Evolutionary conservation across 2,888 invertebrate genomes (phyloP), one percentile per base, ranked within the genome.

Genomic region (Drosophila suboccidentalis): DNA sequence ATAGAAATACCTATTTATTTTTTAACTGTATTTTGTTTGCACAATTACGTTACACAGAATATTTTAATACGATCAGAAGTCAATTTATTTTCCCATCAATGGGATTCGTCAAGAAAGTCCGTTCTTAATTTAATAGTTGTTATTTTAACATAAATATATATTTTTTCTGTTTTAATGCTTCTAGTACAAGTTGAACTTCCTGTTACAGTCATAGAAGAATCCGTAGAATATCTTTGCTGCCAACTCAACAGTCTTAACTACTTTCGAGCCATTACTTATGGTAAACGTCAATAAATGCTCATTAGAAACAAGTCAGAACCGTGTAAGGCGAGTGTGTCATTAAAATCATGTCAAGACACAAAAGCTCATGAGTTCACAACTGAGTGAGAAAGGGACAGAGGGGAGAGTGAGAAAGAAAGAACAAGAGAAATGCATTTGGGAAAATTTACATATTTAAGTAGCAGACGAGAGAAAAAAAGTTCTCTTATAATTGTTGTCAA

Each of bases 401-500:
- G 17, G 13, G 8, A 26, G 41, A 29, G 17, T 32, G 29, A 4
- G 26, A 26, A 13, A 2, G 54, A 26, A 46, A 70, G 46, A 72
- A 76, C 89, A 80, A 62, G 67, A 71, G 68, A 89, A 86, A 90
- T 82, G 86, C 86, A 86, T 86, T 90, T 86, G 58, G 57, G 6
- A 29, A 72, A 78, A 86, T 86, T 89, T 66, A 88, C 82, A 86
- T 86, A 78, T 77, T 78, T 78, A 75, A 87, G 73, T 65, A 73
- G 78, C 71, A 53, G 44, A 39, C 63, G 58, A 43, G 26, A 41
- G 39, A 46, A 65, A 46, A 65, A 43, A 46, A 63, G 66, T 67
- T 70, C 59, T 55, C 65, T 80, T 76, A 78, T 61, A 69, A 68
- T 68, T 75, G 67, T 81, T 73, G 68, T 78, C 67, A 82, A 58